phyloP scores from a whole-genome alignment of 2,888 invertebrate species.

The Conus canariensis region DNA sequence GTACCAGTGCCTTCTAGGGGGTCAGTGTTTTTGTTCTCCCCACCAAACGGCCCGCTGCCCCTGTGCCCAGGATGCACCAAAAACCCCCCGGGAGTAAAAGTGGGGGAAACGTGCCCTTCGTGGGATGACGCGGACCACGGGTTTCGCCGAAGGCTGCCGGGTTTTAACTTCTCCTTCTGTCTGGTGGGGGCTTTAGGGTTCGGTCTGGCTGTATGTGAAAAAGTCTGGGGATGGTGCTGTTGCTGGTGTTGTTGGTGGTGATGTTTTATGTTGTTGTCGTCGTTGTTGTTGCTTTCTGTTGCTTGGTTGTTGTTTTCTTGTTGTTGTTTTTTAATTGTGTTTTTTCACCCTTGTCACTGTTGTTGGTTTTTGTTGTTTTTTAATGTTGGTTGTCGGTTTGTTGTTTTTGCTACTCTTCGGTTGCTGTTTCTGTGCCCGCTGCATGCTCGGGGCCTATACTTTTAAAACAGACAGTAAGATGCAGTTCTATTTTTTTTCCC shows the following conservation, averaged over 20 bases:
- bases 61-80: background rate
- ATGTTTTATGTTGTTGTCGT: too few relatives aligned
- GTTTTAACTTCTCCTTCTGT: background rate
- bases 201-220: too few relatives aligned
- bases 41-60: background rate
- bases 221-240: too few relatives aligned
- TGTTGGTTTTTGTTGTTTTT: constrained; percentile 9
- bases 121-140: too few relatives aligned
- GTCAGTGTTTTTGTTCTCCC: background rate
- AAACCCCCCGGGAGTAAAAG: background rate
- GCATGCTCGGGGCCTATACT: too few relatives aligned
- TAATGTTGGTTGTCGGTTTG: background rate
- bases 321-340: background rate
- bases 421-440: background rate
- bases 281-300: too few relatives aligned
- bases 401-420: background rate
- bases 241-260: too few relatives aligned
- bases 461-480: background rate
- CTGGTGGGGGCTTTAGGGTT: too few relatives aligned
- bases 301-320: too few relatives aligned
- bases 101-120: background rate
- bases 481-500: too few relatives aligned
- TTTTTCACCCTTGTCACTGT: background rate
- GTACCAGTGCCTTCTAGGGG: background rate
- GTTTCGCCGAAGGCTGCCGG: too few relatives aligned